A percentile compares a stretch with the other conserved stretches of the same genome.
These are phyloP conservation scores for Drosophila melanosoma DNA, from an alignment of 2,888 invertebrate genomes.

Conservation along the genomic window DNA sequence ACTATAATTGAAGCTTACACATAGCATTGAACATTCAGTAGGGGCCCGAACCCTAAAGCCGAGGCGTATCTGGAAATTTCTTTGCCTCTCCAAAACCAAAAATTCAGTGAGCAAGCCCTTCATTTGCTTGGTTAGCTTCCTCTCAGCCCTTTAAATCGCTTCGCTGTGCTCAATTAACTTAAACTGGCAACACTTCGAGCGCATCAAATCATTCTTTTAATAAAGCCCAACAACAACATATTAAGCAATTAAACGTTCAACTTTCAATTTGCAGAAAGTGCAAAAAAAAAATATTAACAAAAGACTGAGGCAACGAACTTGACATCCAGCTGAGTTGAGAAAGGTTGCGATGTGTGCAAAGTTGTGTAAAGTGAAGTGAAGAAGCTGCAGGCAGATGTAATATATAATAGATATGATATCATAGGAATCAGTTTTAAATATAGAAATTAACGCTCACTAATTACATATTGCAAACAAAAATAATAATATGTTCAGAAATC, in stretches of 20 bases:
- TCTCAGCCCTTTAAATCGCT: constrained; percentile 58
- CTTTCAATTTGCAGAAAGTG: constrained; percentile 40
- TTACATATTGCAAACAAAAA: neutral
- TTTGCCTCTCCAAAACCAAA: constrained; percentile 33
- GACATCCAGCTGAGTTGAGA: constrained; percentile 35
- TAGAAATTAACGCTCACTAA: neutral
- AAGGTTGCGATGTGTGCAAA: constrained; percentile 1
- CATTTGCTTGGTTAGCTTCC: constrained; percentile 31
- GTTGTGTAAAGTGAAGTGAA: neutral
- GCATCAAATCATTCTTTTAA: constrained; percentile 70
- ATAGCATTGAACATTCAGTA: constrained; percentile 51
- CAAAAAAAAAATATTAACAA: constrained; percentile 40
- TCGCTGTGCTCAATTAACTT: constrained; percentile 65
- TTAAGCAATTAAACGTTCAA: constrained; percentile 64
- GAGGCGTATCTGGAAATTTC: constrained; percentile 34
- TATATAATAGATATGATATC: neutral
- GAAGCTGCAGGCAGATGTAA: neutral
- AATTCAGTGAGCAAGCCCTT: constrained; percentile 29
- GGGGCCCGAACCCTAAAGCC: constrained; percentile 25
- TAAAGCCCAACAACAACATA: constrained; percentile 43
- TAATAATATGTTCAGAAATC: neutral
- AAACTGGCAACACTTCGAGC: constrained; percentile 66
- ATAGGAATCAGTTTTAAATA: neutral
- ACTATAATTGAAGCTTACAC: constrained; percentile 62
- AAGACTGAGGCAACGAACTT: constrained; percentile 78